Evolutionary conservation across 2,888 invertebrate genomes (phyloP).

Genomic region (Branchinecta sandiegonensis): DNA sequence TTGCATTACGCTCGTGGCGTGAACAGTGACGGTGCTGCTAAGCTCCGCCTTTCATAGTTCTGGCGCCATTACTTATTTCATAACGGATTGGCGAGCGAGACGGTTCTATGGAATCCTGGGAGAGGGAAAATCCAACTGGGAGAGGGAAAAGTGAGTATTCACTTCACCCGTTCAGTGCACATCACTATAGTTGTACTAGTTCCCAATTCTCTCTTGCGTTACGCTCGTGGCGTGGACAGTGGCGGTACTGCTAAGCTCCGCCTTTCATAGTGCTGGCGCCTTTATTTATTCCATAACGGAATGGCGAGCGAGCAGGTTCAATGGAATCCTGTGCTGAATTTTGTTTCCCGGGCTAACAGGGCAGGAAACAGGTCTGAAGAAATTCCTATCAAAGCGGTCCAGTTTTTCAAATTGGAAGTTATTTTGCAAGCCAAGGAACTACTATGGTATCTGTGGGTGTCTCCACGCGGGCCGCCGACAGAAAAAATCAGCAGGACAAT

Average conservation of each 20-base stretch:
- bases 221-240: no score
- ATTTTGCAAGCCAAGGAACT: neutral
- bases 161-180: no score
- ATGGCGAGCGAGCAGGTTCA: neutral
- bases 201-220: no score
- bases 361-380: neutral
- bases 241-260: no score
- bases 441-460: neutral
- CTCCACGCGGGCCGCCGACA: neutral
- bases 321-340: neutral
- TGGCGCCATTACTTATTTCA: no score
- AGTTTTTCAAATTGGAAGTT: neutral
- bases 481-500: constrained; percentile 8
- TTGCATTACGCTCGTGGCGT: no score
- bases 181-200: no score
- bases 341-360: neutral
- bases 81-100: no score
- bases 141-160: accelerated
- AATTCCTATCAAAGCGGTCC: neutral
- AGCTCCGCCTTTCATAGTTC: no score
- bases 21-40: no score
- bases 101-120: no score
- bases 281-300: neutral
- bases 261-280: no score
- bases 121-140: accelerated